Evolutionary conservation across 2,797 vertebrate species (phyloP).

Genomic region (Danio tinwini): DNA sequence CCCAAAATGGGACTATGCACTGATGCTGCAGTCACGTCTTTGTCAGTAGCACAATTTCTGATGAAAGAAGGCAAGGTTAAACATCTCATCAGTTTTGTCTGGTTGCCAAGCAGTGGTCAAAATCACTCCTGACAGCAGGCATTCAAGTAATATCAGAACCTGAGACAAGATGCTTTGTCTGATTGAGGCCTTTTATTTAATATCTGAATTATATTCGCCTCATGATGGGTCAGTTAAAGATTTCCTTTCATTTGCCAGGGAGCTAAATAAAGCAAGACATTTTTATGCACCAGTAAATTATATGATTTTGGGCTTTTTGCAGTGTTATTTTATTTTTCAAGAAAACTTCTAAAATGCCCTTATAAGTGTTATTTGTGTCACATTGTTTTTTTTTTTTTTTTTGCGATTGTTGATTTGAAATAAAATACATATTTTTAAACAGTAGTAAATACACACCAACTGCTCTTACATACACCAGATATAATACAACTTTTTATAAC

Average conservation of each 20-base stretch:
- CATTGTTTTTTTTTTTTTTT: too few species aligned
- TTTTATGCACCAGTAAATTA: too few species aligned
- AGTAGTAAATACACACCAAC: too few species aligned
- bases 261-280: background rate
- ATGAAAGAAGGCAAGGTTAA: constrained; percentile 35
- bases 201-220: constrained; percentile 17
- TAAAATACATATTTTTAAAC: too few species aligned
- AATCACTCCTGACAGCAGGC: constrained; percentile 1
- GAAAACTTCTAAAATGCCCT: too few species aligned
- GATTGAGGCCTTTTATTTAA: constrained; percentile 22
- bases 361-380: too few species aligned
- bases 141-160: background rate
- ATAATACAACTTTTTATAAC: too few species aligned
- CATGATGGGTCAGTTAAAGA: background rate
- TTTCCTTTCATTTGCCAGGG: constrained; percentile 1
- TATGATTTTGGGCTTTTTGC: too few species aligned
- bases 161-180: constrained; percentile 4
- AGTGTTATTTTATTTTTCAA: too few species aligned
- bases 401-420: too few species aligned
- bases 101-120: constrained; percentile 30
- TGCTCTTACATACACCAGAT: too few species aligned
- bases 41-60: constrained; percentile 19
- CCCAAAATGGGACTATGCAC: constrained; percentile 1
- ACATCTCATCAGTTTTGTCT: background rate
- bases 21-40: constrained; percentile 3